phyloP scores from a whole-genome alignment of 2,888 invertebrate species.

The Elmis aenea region DNA sequence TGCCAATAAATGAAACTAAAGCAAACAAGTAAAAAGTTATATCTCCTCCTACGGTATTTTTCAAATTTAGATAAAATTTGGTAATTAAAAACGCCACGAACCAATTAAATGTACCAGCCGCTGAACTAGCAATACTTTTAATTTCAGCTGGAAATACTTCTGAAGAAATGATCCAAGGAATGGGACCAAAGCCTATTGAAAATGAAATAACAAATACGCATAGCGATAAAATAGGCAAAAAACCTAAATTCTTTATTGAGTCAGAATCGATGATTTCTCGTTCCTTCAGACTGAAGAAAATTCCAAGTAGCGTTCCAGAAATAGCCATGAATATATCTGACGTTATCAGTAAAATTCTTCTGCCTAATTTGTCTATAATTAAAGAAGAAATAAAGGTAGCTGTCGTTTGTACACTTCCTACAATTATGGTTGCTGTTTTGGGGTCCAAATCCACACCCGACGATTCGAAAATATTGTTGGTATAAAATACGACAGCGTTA shows the following conservation, averaged over 20 bases:
- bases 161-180: conserved; percentile 81
- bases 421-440: conserved; percentile 64
- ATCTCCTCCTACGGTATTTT: conserved; percentile 52
- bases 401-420: conserved; percentile 75
- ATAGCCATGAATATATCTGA: conserved; percentile 69
- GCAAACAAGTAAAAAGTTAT: conserved; percentile 73
- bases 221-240: conserved; percentile 69
- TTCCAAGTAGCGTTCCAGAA: conserved; percentile 62
- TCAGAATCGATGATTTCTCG: conserved; percentile 35
- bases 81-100: conserved; percentile 73
- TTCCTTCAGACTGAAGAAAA: conserved; percentile 57
- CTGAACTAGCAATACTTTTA: conserved; percentile 68
- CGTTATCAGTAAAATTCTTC: conserved; percentile 66
- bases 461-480: conserved; percentile 65
- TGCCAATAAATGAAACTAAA: conserved; percentile 58
- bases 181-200: conserved; percentile 79
- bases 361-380: conserved; percentile 75
- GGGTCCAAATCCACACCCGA: conserved; percentile 57
- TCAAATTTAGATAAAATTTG: conserved; percentile 60
- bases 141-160: conserved; percentile 77
- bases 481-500: conserved; percentile 79
- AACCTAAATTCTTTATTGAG: conserved; percentile 54
- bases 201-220: conserved; percentile 74
- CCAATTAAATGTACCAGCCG: conserved; percentile 79
- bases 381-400: conserved; percentile 71